Evolutionary conservation across 2,888 invertebrate species (phyloP).

Genomic region (Cyclophora punctaria): DNA sequence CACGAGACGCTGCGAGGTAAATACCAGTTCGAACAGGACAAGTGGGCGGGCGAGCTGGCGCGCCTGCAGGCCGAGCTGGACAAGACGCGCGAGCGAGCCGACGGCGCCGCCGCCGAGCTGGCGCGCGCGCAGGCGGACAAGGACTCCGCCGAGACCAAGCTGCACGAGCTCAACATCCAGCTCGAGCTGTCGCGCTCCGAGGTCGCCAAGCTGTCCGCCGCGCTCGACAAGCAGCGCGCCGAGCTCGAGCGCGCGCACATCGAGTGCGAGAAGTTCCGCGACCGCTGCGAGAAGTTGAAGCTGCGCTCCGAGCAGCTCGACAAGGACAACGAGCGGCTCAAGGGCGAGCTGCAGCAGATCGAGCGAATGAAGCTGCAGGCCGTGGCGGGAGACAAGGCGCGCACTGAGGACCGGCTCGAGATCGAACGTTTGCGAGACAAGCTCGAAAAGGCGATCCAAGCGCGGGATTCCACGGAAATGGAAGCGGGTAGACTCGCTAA

Average conservation of each 20-base stretch:
- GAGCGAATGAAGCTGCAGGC: constrained; percentile 84
- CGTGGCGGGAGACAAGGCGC: constrained; percentile 77
- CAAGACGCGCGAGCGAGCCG: constrained; percentile 84
- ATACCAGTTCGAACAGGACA: constrained; percentile 75
- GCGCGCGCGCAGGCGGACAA: constrained; percentile 78
- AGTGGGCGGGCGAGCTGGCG: constrained; percentile 77
- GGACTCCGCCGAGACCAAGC: constrained; percentile 79
- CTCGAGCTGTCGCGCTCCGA: constrained; percentile 87
- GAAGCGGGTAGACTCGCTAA: constrained; percentile 89
- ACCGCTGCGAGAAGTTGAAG: constrained; percentile 89
- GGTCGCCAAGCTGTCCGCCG: constrained; percentile 81
- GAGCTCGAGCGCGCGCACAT: constrained; percentile 90
- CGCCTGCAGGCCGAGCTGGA: constrained; percentile 85
- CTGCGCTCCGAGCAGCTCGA: constrained; percentile 81
- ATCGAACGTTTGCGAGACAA: constrained; percentile 90
- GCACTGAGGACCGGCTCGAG: constrained; percentile 83
- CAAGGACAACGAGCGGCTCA: constrained; percentile 71
- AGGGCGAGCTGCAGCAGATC: constrained; percentile 77
- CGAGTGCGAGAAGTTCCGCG: constrained; percentile 91
- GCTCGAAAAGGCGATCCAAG: constrained; percentile 88
- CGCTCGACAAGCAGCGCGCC: constrained; percentile 85
- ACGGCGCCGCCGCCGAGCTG: constrained; percentile 82
- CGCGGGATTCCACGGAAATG: constrained; percentile 87
- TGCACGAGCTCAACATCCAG: constrained; percentile 88
- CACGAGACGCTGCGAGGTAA: constrained; percentile 81